phyloP scores from a whole-genome alignment of 2,113 vertebrate genomes.

The Corythaeola cristata region DNA sequence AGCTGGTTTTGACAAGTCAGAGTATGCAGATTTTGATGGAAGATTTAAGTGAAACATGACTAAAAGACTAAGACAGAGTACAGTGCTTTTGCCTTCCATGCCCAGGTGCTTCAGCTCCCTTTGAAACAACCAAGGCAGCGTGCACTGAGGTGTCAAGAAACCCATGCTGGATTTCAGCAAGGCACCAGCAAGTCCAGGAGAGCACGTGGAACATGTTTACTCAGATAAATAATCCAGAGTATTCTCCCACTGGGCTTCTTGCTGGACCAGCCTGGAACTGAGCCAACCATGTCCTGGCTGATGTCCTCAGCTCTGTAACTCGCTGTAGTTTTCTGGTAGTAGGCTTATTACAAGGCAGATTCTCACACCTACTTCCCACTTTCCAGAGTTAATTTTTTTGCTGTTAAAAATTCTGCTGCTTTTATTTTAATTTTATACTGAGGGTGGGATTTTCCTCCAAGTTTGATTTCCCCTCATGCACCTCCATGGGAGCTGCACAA shows the following conservation, averaged over 20 bases:
- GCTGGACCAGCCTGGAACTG: background rate
- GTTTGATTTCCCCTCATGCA: background rate
- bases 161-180: background rate
- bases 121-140: background rate
- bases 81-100: background rate
- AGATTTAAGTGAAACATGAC: constrained; percentile 8
- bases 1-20: constrained; percentile 66
- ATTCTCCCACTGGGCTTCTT: background rate
- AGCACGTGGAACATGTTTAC: background rate
- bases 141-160: background rate
- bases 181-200: background rate
- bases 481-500: background rate
- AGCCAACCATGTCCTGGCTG: background rate
- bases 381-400: background rate
- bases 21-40: constrained; percentile 27
- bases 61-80: background rate
- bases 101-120: background rate
- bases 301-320: background rate
- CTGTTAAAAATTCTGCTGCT: background rate
- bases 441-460: background rate
- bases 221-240: background rate
- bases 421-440: background rate
- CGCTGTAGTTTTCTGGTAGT: background rate
- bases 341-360: background rate
- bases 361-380: background rate